Percentiles rank a stretch among this genome's conserved stretches.
phyloP scores from a whole-genome alignment of 2,888 invertebrate species.

The Petrophora chlorosata region DNA sequence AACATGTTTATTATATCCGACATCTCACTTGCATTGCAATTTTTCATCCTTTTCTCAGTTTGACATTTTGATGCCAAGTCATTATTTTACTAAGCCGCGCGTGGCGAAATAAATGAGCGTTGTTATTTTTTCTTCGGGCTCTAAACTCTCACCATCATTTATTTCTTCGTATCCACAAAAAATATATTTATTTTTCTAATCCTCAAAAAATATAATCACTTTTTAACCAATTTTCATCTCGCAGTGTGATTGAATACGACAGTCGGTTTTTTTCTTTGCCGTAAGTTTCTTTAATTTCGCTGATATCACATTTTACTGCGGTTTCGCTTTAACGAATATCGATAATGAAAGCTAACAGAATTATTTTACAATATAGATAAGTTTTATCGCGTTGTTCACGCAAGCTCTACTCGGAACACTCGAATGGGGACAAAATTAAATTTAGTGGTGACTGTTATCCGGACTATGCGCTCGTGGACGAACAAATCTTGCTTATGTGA shows the following conservation, averaged over 20 bases:
- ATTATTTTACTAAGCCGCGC: too few species aligned
- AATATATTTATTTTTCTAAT: too few species aligned
- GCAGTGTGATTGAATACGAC: constrained; percentile 26
- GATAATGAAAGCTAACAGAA: constrained; percentile 20
- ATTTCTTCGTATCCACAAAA: too few species aligned
- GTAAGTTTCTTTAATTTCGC: constrained; percentile 1
- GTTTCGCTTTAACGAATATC: constrained; percentile 2
- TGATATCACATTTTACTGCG: constrained; percentile 3
- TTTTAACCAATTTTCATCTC: constrained; percentile 26
- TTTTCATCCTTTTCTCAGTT: too few species aligned
- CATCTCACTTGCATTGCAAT: too few species aligned
- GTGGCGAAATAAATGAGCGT: too few species aligned
- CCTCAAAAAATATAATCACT: constrained; percentile 15
- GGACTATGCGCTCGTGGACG: not conserved
- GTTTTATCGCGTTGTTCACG: constrained; percentile 16
- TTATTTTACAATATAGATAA: constrained; percentile 26
- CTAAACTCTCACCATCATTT: too few species aligned
- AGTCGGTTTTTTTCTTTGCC: too few species aligned
- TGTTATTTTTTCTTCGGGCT: too few species aligned
- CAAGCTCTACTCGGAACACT: constrained; percentile 8
- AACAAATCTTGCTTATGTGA: constrained; percentile 5
- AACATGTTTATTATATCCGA: too few species aligned
- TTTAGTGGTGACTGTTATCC: constrained; percentile 18
- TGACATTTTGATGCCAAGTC: too few species aligned
- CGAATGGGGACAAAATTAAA: constrained; percentile 19